These are phyloP conservation scores for Gymnopithys bicolor DNA, from an alignment of 2,797 vertebrate species.

Conservation along the genomic window DNA sequence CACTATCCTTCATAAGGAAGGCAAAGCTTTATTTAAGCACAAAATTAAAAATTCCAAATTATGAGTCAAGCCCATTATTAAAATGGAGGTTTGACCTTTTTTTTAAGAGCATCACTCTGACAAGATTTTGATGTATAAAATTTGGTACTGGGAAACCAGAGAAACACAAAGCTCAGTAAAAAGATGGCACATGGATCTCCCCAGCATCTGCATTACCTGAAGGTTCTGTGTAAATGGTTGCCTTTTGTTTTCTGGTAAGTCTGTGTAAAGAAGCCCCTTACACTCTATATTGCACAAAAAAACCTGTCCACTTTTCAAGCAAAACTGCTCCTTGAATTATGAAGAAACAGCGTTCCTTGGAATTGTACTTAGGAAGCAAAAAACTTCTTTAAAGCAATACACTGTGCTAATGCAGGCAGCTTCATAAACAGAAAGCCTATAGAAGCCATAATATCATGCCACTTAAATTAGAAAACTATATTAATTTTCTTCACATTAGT, in stretches of 20 bases:
- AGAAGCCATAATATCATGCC: background rate
- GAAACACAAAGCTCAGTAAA: background rate
- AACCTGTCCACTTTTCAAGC: background rate
- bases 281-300: background rate
- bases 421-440: background rate
- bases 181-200: background rate
- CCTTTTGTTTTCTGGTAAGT: background rate
- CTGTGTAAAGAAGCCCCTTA: background rate
- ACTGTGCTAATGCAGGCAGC: background rate
- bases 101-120: background rate
- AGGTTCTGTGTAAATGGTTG: background rate
- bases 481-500: background rate
- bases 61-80: background rate
- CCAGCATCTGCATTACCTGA: rapidly evolving
- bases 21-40: background rate
- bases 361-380: background rate
- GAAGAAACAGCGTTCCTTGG: background rate
- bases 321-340: background rate
- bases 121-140: background rate
- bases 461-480: background rate
- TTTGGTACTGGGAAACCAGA: background rate
- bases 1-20: background rate
- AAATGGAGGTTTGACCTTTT: background rate
- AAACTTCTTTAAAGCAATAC: background rate
- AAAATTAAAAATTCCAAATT: background rate